Evolutionary conservation across 2,888 invertebrate genomes (phyloP).

Genomic region (Allygus modestus): DNA sequence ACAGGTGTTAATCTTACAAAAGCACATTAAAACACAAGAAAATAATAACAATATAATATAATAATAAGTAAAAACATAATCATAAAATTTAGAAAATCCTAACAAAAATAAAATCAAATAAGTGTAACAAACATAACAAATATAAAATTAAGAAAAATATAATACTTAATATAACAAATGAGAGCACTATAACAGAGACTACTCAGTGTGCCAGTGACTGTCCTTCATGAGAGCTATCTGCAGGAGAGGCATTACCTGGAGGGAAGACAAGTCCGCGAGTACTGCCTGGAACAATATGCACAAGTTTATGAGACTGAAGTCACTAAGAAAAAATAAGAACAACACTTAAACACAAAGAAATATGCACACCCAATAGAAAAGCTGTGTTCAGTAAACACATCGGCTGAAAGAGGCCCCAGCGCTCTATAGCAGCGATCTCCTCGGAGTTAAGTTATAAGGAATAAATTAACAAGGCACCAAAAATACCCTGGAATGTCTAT

Average conservation of each 20-base stretch:
- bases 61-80: conserved; percentile 7
- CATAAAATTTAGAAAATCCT: conserved; percentile 17
- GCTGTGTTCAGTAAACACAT: no score
- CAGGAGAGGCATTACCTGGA: conserved; percentile 90
- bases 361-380: no score
- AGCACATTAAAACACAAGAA: background rate
- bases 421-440: no score
- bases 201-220: conserved; percentile 51
- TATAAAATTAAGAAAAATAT: background rate
- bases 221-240: conserved; percentile 84
- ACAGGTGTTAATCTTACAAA: background rate
- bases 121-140: background rate
- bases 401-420: no score
- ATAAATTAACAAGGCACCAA: no score
- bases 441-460: no score
- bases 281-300: conserved; percentile 79
- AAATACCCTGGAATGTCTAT: no score
- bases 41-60: background rate
- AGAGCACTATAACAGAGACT: background rate
- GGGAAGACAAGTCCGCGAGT: conserved; percentile 90
- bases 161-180: background rate
- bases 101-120: background rate
- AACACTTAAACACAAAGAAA: no score
- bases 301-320: background rate
- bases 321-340: no score